Base-by-base conservation (phyloP, 2,113 vertebrate species). In the Phoenicopterus ruber region DNA sequence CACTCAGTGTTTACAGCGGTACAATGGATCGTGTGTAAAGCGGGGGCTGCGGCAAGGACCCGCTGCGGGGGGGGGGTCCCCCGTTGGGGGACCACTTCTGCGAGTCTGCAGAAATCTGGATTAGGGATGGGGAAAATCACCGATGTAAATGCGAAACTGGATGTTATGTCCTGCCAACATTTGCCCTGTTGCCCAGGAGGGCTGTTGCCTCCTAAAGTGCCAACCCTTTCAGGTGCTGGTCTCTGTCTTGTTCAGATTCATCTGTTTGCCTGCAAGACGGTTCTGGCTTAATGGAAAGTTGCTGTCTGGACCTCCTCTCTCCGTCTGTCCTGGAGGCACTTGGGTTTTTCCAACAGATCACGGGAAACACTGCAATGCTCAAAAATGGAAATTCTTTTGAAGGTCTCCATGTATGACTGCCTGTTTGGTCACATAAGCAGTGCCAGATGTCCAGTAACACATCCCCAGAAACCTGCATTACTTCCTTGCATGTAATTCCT, bases 1-100 rank as follows among this genome's bases (percentile, higher is more conserved):
- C 29, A 2, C 76, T 57, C 83, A 3, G 6, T 42, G 81, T 84
- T 88, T 63, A 81, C 88, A 76, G 62, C 11, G 1, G 57, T 55
- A 77, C 88, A 80, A 84, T 24, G 82, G 88, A 16, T 28, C 1
- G 2, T 59, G 92, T 92, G 90, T 76, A 77, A 55, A 52, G 74
- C 12, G 0, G 29, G 32, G 71, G 42, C 6, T 59, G 73, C 15
- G 59, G 69, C 46, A 13, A 20, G 17, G 73, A 86, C 54, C 47
- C 5, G 4, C 49, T 38, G 4, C 0, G 0, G 47, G n/a, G 6
- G 29, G 28, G 13, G 6, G 14, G 3, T 4, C 4, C 47, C 32
- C 63, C 26, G 0, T 1, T 12, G 17, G 10, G 86, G 54, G 14
- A 54, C 13, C 58, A 20, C 20, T 70, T 86, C 80, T 84, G 65